phyloP scores from a whole-genome alignment of 2,113 vertebrate species.

The Clarias macrocephalus region DNA sequence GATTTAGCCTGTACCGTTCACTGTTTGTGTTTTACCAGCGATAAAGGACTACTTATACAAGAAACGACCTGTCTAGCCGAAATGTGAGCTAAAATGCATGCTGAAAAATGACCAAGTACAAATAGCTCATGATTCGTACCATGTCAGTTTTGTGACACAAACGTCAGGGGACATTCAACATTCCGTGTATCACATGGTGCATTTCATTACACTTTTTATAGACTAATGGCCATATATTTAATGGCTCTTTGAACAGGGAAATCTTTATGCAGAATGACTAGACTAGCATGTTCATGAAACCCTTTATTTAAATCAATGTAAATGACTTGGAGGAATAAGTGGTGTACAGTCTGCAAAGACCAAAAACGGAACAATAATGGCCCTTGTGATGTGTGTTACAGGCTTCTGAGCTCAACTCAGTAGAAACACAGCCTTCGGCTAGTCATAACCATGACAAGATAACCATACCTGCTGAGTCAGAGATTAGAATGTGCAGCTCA shows the following conservation, averaged over 20 bases:
- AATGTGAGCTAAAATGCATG: background rate
- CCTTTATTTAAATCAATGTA: constrained; percentile 45
- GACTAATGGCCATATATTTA: background rate
- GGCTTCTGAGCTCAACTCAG: background rate
- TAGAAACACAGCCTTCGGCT: background rate
- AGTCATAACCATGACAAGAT: constrained; percentile 23
- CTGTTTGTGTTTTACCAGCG: background rate
- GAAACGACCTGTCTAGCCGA: constrained; percentile 15
- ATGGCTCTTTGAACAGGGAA: constrained; percentile 15
- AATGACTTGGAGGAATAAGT: constrained; percentile 37
- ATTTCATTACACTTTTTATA: background rate
- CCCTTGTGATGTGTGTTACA: constrained; percentile 23
- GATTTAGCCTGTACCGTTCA: background rate
- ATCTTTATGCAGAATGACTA: constrained; percentile 19
- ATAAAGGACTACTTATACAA: constrained; percentile 23
- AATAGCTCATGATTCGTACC: constrained; percentile 1
- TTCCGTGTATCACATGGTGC: background rate
- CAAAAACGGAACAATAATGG: constrained; percentile 41
- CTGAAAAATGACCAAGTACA: background rate
- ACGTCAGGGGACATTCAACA: background rate
- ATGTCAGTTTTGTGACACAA: background rate
- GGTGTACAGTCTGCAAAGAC: background rate
- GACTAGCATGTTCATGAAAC: constrained; percentile 29
- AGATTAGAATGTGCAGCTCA: background rate
- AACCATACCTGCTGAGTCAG: constrained; percentile 35